A percentile compares a stretch with the other conserved stretches of the same genome.
These are phyloP conservation scores for Horisme vitalbata DNA, from an alignment of 2,888 invertebrate species.

Conservation along the genomic window DNA sequence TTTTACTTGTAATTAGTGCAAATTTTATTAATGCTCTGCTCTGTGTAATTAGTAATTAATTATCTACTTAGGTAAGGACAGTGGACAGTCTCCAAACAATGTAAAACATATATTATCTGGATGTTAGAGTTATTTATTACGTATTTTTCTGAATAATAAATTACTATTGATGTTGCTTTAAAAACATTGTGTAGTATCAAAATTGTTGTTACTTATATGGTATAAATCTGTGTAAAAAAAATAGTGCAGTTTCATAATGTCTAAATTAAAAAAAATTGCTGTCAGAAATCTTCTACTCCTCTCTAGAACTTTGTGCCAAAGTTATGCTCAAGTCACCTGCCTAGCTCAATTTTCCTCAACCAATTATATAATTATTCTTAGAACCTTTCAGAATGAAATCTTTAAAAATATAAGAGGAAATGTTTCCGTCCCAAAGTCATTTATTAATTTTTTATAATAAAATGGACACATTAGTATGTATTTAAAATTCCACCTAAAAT, in stretches of 20 bases:
- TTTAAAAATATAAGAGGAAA: slow-evolving; percentile 54
- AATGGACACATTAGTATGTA: slow-evolving; percentile 39
- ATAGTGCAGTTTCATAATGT: not conserved
- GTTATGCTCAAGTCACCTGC: slow-evolving; percentile 32
- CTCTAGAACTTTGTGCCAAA: slow-evolving; percentile 33
- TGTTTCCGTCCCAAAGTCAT: slow-evolving; percentile 81
- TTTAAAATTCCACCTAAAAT: slow-evolving; percentile 46
- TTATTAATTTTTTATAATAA: slow-evolving; percentile 64
- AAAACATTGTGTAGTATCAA: not conserved
- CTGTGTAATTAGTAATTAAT: slow-evolving; percentile 48
- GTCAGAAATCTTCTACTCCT: not conserved
- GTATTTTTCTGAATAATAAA: slow-evolving; percentile 1
- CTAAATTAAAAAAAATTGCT: slow-evolving; percentile 5
- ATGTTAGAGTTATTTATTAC: slow-evolving; percentile 1
- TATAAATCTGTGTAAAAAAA: not conserved
- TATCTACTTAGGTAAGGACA: slow-evolving; percentile 41
- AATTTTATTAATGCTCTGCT: slow-evolving; percentile 62
- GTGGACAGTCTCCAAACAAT: slow-evolving; percentile 17
- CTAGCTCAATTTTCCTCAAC: slow-evolving; percentile 31
- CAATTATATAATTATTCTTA: slow-evolving; percentile 13
- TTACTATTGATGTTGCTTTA: slow-evolving; percentile 11
- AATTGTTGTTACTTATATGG: not conserved
- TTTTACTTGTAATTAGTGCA: slow-evolving; percentile 65
- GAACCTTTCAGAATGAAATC: slow-evolving; percentile 25
- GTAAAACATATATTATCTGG: slow-evolving; percentile 12